A percentile compares a stretch with the other conserved stretches of the same genome.
Evolutionary conservation across 2,888 invertebrate genomes (phyloP).

Genomic region (Apamea monoglypha): DNA sequence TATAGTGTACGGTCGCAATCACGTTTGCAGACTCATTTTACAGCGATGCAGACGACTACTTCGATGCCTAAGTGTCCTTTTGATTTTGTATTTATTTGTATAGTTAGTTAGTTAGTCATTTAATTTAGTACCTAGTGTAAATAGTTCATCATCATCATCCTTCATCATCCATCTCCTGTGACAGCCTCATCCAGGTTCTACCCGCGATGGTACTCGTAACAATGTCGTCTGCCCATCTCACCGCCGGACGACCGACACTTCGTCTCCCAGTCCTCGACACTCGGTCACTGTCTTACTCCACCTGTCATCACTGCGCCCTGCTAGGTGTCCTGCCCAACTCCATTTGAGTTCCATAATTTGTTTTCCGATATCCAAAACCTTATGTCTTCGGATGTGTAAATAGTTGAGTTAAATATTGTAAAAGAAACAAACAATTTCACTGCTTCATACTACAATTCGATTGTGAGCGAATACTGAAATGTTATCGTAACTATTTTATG

Average conservation of each 20-base stretch:
- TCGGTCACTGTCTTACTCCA: too few species aligned
- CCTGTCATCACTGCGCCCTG: too few species aligned
- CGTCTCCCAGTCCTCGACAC: too few species aligned
- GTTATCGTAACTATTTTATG: neutral
- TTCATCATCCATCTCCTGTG: too few species aligned
- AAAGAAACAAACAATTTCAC: neutral
- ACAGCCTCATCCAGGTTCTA: too few species aligned
- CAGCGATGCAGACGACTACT: neutral
- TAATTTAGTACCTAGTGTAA: neutral
- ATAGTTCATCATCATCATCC: neutral
- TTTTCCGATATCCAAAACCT: too few species aligned
- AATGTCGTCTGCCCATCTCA: too few species aligned
- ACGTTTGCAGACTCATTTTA: neutral
- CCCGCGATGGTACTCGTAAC: too few species aligned
- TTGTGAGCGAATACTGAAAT: neutral
- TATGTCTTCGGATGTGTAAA: neutral
- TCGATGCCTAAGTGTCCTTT: neutral
- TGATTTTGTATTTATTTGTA: neutral
- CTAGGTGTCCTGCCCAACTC: too few species aligned
- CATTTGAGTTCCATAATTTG: too few species aligned
- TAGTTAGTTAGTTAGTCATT: neutral
- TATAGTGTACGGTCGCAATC: neutral
- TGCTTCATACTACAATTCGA: neutral
- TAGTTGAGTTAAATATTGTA: neutral
- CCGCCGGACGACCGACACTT: too few species aligned